Base-by-base conservation (phyloP, 2,888 invertebrate species). In the Drosophila cognata region DNA sequence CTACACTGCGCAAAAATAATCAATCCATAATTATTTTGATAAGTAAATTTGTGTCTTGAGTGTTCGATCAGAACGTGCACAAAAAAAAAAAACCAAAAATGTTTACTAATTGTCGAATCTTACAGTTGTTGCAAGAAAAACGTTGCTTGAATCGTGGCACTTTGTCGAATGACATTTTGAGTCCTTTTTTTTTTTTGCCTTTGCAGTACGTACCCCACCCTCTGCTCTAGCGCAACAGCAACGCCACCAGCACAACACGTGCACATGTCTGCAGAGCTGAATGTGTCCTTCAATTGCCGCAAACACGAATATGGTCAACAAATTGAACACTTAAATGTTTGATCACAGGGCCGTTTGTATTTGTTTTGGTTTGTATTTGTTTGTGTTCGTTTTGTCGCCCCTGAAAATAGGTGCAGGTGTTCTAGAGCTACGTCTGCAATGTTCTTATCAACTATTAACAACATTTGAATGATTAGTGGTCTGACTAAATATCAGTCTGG, bases 371-470 rank as follows among this genome's bases (percentile, higher is more conserved):
- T 18, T 43, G 2, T 5, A 13, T 5, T 43, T 43, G 1, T 21
- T 13, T 21, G 43, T 21, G 13, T 7, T 46, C 7, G 4, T 46
- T 21, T 46, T 21, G 21, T 13, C 1, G 21, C 21, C n/a, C n/a
- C 5, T n/a, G 5, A 41, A n/a, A 41, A 10, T n/a, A 0, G 13
- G 13, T 25, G 25, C 46, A 46, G 25, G 46, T 85, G 83, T 85
- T 83, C 64, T 1, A 11, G 43, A 43, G 21, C 43, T 0, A 43
- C 43, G 43, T 21, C 5, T 21, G 21, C 43, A 11, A 11, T 2
- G 21, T 43, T 5, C 21, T 6, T 5, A 21, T 43, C 21, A 43
- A 43, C 21, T 43, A 43, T 43, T 21, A 21, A 21, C n/a, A n/a
- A 11, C 11, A 43, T 21, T 21, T 11, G 11, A 43, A 85, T 81